Evolutionary conservation across 2,797 vertebrate genomes (phyloP), one percentile per base, ranked within the genome.

Genomic region (Mareca penelope): DNA sequence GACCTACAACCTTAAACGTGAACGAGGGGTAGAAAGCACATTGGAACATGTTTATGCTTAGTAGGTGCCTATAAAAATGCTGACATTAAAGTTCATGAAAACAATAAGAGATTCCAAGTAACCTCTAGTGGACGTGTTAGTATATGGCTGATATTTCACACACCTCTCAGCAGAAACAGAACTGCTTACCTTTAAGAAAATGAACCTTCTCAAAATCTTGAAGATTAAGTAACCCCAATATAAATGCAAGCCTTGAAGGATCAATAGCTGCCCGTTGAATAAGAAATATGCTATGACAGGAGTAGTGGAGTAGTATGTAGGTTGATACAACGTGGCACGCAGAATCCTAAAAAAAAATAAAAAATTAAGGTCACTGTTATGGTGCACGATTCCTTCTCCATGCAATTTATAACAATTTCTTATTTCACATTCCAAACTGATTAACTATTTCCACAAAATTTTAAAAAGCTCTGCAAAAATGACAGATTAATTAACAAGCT

Each of bases 191-290:
- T 97, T 98, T 60, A 96, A 95, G 89, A 98, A 98, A 63, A 99
- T 37, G 46, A 98, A 99, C 89, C 98, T 98, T 85, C 91, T 98
- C 96, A 99, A 92, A 98, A 99, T 99, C 95, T 98, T 90, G 70
- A 99, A 94, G 85, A 99, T 98, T 73, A 98, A 98, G 84, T 98
- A 99, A 17, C 98, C 98, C 99, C 99, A 99, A 96, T 99, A 99
- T 9, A 99, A 64, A 85, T 99, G 99, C 59, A 99, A 98, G 70
- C 97, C 94, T 85, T 98, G 98, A 9, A 99, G 98, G 50, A 98
- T 44, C 92, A 99, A 60, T 37, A 99, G 98, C 96, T 98, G 97
- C 24, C 97, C 95, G 16, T 99, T 99, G 97, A 99, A 98, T 82
- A 99, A 97, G 94, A 99, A 98, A 95, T 99, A 99, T 0, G 98